These are phyloP conservation scores for Siderastrea siderea DNA, from an alignment of 92 coral and sea anemone genomes.

Conservation along the genomic window DNA sequence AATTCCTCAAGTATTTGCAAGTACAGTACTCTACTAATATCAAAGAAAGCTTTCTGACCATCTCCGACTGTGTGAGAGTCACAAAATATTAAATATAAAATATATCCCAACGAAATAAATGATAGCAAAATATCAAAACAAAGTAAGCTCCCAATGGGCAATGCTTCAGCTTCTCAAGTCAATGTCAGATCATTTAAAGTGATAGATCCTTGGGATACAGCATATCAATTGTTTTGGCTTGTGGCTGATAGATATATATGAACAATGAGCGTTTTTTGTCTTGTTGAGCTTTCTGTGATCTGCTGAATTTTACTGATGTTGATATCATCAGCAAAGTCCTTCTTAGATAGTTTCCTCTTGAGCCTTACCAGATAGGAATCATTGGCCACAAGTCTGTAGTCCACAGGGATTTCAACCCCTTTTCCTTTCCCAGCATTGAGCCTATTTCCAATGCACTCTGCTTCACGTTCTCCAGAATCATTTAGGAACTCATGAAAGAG, in stretches of 20 bases:
- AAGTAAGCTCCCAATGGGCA: conserved; percentile 32
- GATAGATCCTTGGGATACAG: conserved; percentile 27
- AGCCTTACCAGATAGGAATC: conserved; percentile 38
- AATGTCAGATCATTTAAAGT: conserved; percentile 33
- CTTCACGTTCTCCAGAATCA: conserved; percentile 62
- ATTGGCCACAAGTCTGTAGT: conserved; percentile 34
- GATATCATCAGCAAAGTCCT: conserved; percentile 50
- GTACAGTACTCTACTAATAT: too few species aligned
- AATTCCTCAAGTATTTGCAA: too few species aligned
- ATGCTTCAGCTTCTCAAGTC: conserved; percentile 38
- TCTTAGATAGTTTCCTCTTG: conserved; percentile 43
- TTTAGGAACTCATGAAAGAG: conserved; percentile 54
- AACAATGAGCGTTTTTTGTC: conserved; percentile 33
- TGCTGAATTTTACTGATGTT: conserved; percentile 34
- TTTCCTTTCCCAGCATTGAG: conserved; percentile 45
- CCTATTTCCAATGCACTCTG: conserved; percentile 64
- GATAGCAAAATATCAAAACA: conserved; percentile 20
- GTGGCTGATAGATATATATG: conserved; percentile 30
- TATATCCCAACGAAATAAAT: conserved; percentile 25
- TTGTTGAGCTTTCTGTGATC: conserved; percentile 50
- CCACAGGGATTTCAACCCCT: conserved; percentile 42
- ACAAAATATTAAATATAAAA: too few species aligned
- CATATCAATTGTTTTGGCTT: conserved; percentile 27
- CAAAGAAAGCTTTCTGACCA: conserved; percentile 23
- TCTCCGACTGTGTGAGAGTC: conserved; percentile 5